Conservation (phyloP, 2,113 vertebrate species). For the Albula glossodonta region DNA sequence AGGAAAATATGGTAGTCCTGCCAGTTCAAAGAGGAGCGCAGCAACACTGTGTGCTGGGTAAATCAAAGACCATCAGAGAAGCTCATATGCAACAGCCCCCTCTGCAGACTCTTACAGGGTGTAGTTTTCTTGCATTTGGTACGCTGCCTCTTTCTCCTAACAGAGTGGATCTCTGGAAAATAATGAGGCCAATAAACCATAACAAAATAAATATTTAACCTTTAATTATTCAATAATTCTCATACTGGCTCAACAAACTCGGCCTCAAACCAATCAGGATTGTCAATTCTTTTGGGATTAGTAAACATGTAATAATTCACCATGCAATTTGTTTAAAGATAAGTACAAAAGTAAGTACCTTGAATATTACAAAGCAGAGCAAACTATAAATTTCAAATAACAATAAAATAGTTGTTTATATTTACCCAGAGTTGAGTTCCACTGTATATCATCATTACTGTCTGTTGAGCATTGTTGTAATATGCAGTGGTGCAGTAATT, state of each 20-base stretch:
- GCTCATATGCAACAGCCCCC: slow-evolving; percentile 39
- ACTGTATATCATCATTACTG: not conserved
- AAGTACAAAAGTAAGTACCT: too few species aligned
- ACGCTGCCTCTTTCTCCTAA: not conserved
- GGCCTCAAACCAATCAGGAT: too few species aligned
- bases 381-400: not conserved
- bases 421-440: not conserved
- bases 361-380: not conserved
- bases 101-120: slow-evolving; percentile 19
- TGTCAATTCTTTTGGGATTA: too few species aligned
- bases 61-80: not conserved
- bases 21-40: not conserved
- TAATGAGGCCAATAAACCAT: not conserved
- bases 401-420: not conserved
- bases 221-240: too few species aligned
- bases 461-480: not conserved
- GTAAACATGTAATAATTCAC: too few species aligned
- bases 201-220: not conserved
- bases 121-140: not conserved
- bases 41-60: not conserved
- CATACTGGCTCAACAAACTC: too few species aligned
- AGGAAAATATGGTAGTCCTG: not conserved
- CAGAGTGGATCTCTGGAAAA: not conserved
- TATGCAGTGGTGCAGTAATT: too few species aligned
- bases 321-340: too few species aligned